Conservation (phyloP, 2,797 vertebrate genomes). For the Ispidina picta region DNA sequence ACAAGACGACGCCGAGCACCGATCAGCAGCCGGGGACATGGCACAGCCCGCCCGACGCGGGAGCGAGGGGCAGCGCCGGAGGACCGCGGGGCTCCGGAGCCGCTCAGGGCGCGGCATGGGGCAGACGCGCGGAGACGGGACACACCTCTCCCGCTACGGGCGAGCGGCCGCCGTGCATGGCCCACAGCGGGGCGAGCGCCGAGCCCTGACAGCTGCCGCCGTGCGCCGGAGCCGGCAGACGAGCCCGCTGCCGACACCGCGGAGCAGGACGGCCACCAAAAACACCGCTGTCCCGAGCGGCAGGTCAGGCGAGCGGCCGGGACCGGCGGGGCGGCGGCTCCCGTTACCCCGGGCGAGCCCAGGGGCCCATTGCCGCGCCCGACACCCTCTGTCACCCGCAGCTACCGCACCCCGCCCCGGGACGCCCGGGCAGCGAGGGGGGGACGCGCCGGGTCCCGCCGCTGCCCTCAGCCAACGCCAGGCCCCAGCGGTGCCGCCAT, state of each 20-base stretch:
- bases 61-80: not conserved
- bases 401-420: not conserved
- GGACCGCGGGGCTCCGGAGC: not conserved
- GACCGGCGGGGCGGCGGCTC: too few relatives aligned
- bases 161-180: not conserved
- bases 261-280: not conserved
- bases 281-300: not conserved
- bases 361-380: not conserved
- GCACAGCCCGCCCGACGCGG: not conserved
- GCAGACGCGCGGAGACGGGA: not conserved
- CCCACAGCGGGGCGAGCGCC: not conserved
- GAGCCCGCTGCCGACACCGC: not conserved
- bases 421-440: not conserved
- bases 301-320: not conserved
- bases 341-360: not conserved
- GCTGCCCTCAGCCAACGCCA: not conserved
- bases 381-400: not conserved
- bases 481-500: not conserved
- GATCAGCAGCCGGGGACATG: not conserved
- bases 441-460: not conserved
- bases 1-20: not conserved
- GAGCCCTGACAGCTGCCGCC: not conserved
- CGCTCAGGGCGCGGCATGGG: not conserved
- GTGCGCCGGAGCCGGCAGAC: not conserved
- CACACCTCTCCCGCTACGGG: not conserved